Evolutionary conservation across 2,797 vertebrate genomes (phyloP), one percentile per base, ranked within the genome.

Genomic region (Chromis chromis): DNA sequence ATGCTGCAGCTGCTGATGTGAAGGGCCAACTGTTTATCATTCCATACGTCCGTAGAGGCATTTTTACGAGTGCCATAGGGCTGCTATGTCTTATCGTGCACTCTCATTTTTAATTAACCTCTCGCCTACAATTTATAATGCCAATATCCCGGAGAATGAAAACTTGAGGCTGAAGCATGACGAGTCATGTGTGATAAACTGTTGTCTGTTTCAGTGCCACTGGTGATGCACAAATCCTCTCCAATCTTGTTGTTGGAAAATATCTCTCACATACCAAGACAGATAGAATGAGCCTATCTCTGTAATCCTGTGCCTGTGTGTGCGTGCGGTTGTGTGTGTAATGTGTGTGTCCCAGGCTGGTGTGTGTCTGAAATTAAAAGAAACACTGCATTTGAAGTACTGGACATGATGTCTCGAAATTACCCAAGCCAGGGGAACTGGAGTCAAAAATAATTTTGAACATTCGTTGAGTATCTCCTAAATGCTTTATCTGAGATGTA

Each of bases 241-340:
- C 44, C 81, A 88, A 57, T 83, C 89, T 78, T 92, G 89, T 92
- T 92, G 84, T 78, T 83, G 75, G 86, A 82, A 90, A 92, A 92
- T 87, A 84, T 78, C 42, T 71, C 65, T 78, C 76, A 76, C 89
- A 91, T 89, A 79, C 89, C 88, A 75, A 49, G 75, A 67, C 86
- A 79, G 90, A 88, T 71, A 75, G 74, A 86, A 83, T 49, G 80
- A 76, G 78, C 50, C 65, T 71, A 86, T 90, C 84, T 80, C 46
- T 78, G 57, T 90, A 83, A 86, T 88, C 84, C 71, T 46, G 61
- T 70, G 59, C n/a, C 19, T 22, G 52, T 61, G 42, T 14, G 17
- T 54, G 39, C 54, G 49, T 36, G 55, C 39, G 17, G 16, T 42
- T 22, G 28, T 60, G 49, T 1, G 21, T 12, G 55, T 44, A 22